Evolutionary conservation across 2,888 invertebrate genomes (phyloP), one percentile per base, ranked within the genome.

Genomic region (Apamea crenata): DNA sequence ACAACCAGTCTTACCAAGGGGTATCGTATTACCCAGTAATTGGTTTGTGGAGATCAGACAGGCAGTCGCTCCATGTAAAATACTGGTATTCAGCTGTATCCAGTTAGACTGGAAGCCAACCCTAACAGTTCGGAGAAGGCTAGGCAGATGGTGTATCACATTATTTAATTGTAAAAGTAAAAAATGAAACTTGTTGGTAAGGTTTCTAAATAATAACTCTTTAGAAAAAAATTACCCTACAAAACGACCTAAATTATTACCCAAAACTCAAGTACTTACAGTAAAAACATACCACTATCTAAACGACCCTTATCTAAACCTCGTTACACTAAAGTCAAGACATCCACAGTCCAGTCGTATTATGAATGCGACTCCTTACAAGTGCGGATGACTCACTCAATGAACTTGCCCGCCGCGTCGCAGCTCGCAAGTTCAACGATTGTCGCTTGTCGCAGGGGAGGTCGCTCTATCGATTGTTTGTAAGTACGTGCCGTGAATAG

Each of bases 371-470:
- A 87, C 32, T 76, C 77, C 78, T 66, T 69, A 87, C 77, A 88
- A 88, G 66, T 80, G 74, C 82, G n/a, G 84, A 82, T 89, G 89
- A 88, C 69, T 85, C 88, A 87, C 71, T 71, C 75, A 69, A 47
- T 86, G 86, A 88, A 87, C 87, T 88, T 87, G 83, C n/a, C 76
- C 78, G 71, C 32, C 65, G 76, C 74, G 61, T 10, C 61, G 29
- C 29, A 47, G 87, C 85, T 88, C 72, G 73, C 80, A 84, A 88
- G 89, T 89, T 88, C 88, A 87, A 69, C 68, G 78, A 74, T 88
- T 80, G 80, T 83, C 83, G 80, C 73, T 88, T 78, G 80, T 83
- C 83, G 78, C 73, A 77, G 65, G 65, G 82, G 74, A 79, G 80
- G 80, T 80, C 86, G 88, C 61, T 65, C 70, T 82, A 88, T 88